These are phyloP conservation scores for Anadara kagoshimensis DNA, from an alignment of 1,140 invertebrate species.

Conservation along the genomic window DNA sequence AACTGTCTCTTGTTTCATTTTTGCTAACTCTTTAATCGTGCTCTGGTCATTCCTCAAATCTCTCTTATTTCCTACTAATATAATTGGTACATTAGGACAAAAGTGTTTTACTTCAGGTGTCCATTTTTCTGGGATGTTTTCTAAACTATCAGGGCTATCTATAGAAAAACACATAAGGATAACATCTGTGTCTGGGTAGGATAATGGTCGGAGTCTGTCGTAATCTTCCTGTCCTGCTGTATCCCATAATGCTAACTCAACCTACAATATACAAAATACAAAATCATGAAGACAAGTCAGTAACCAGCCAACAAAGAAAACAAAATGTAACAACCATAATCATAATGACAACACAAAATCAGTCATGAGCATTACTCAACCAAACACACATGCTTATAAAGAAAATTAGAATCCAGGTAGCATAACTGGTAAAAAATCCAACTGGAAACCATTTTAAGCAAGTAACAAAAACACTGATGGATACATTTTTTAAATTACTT, in stretches of 20 bases:
- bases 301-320: too few species aligned
- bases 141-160: slow-evolving; percentile 68
- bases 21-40: slow-evolving; percentile 96
- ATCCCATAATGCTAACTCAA: slow-evolving; percentile 90
- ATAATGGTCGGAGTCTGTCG: slow-evolving; percentile 93
- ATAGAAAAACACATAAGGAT: slow-evolving; percentile 73
- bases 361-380: too few species aligned
- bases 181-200: slow-evolving; percentile 95
- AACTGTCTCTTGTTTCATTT: slow-evolving; percentile 99
- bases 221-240: slow-evolving; percentile 99
- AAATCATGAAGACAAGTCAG: neutral
- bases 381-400: too few species aligned
- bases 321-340: too few species aligned
- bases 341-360: too few species aligned
- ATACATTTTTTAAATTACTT: too few species aligned
- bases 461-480: too few species aligned
- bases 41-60: slow-evolving; percentile 94
- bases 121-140: slow-evolving; percentile 73
- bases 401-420: too few species aligned
- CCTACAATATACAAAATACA: slow-evolving; percentile 20
- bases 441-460: too few species aligned
- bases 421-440: too few species aligned
- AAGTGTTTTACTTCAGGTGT: slow-evolving; percentile 74
- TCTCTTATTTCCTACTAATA: slow-evolving; percentile 75
- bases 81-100: slow-evolving; percentile 74